These are phyloP conservation scores for Anastrepha ludens DNA, from an alignment of 1,140 invertebrate genomes.

Conservation along the genomic window DNA sequence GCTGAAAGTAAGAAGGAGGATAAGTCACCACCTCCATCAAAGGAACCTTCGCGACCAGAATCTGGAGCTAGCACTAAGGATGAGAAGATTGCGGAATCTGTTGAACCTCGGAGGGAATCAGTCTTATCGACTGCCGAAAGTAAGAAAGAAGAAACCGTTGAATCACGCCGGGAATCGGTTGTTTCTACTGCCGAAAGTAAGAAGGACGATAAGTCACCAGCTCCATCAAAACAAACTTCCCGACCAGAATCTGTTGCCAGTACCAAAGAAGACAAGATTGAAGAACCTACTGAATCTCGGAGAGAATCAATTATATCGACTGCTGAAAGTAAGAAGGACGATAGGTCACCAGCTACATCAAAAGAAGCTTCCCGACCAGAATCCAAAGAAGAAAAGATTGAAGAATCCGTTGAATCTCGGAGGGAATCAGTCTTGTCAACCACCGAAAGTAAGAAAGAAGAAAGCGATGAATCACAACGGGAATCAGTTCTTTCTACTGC, in stretches of 20 bases:
- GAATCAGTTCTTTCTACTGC: slow-evolving; percentile 49
- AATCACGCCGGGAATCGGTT: slow-evolving; percentile 60
- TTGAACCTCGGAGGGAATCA: too few relatives aligned
- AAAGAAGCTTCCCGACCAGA: slow-evolving; percentile 60
- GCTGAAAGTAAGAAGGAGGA: slow-evolving; percentile 35
- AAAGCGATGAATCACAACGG: background rate
- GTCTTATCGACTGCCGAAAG: too few relatives aligned
- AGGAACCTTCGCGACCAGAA: background rate
- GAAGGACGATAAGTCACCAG: slow-evolving; percentile 63
- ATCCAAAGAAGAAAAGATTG: slow-evolving; percentile 55
- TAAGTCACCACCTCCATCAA: slow-evolving; percentile 31
- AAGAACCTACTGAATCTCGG: slow-evolving; percentile 54
- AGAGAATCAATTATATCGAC: slow-evolving; percentile 45
- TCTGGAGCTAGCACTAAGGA: background rate
- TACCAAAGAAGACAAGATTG: slow-evolving; percentile 57
- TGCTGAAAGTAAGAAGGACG: slow-evolving; percentile 56
- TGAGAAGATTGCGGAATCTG: background rate
- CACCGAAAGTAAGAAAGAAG: slow-evolving; percentile 58
- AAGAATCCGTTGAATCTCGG: slow-evolving; percentile 60
- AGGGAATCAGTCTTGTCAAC: slow-evolving; percentile 60
- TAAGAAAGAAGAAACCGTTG: background rate
- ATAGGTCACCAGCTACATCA: slow-evolving; percentile 52
- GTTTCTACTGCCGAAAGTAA: slow-evolving; percentile 61
- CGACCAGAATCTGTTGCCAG: slow-evolving; percentile 54
- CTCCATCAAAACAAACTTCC: slow-evolving; percentile 55